These are phyloP conservation scores for Poeciliopsis presidionis DNA, from an alignment of 2,797 vertebrate genomes.

Conservation along the genomic window DNA sequence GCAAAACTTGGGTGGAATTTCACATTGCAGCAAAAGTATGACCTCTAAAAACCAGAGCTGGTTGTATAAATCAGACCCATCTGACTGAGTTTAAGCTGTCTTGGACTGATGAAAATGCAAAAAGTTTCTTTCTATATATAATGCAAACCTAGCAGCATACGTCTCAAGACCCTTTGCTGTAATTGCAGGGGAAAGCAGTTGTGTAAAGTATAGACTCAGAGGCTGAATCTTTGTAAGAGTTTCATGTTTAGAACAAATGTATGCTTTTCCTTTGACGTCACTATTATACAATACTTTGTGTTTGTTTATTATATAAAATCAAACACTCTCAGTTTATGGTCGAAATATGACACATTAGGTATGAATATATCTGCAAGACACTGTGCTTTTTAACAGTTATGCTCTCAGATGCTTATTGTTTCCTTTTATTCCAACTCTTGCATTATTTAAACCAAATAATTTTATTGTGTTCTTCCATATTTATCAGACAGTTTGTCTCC, in stretches of 20 bases:
- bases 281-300: background rate
- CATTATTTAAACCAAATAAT: conserved; percentile 41
- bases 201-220: background rate
- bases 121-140: background rate
- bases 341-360: background rate
- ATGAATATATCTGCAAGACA: background rate
- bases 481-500: conserved; percentile 44
- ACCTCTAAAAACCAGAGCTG: background rate
- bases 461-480: conserved; percentile 40
- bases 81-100: background rate
- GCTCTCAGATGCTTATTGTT: conserved; percentile 10
- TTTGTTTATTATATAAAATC: background rate
- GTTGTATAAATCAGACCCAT: background rate
- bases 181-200: background rate
- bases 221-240: background rate
- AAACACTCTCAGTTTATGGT: background rate
- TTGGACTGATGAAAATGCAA: background rate
- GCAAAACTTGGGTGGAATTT: background rate
- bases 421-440: conserved; percentile 24
- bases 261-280: background rate
- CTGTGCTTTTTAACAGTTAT: conserved; percentile 2
- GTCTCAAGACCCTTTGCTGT: background rate
- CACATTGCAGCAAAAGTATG: background rate
- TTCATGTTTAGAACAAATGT: background rate
- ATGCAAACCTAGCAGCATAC: background rate